These are phyloP conservation scores for Drosophila borealis DNA, from an alignment of 2,888 invertebrate species.

Conservation along the genomic window DNA sequence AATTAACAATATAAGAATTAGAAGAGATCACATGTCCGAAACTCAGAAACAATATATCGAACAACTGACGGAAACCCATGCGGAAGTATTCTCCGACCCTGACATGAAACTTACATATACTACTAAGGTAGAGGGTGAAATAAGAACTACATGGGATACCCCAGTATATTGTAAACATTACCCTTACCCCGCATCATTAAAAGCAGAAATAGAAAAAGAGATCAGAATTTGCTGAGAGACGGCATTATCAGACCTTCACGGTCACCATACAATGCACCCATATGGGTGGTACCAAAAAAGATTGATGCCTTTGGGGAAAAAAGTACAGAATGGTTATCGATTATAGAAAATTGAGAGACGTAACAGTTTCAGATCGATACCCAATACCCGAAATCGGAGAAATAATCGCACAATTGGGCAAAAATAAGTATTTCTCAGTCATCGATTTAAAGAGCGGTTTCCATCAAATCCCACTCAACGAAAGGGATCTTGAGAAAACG, in stretches of 20 bases:
- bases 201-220: constrained; percentile 1
- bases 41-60: neutral
- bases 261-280: constrained; percentile 3
- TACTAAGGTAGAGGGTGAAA: neutral
- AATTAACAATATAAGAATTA: neutral
- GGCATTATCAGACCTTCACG: constrained; percentile 12
- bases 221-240: neutral
- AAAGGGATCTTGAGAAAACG: too few relatives aligned
- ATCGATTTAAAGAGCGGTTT: too few relatives aligned
- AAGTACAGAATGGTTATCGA: too few relatives aligned
- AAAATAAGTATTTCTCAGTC: too few relatives aligned
- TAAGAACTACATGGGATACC: neutral
- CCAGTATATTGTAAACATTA: neutral
- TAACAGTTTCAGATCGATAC: too few relatives aligned
- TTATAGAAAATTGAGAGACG: too few relatives aligned
- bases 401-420: too few relatives aligned
- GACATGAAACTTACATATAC: constrained; percentile 12
- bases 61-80: neutral
- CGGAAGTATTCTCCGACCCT: constrained; percentile 2
- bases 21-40: neutral
- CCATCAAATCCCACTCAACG: too few relatives aligned
- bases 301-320: too few relatives aligned
- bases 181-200: constrained; percentile 3
- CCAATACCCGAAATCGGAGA: too few relatives aligned
- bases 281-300: constrained; percentile 8